Conservation (phyloP, 2,797 vertebrate species). For the Enteromius argenteus region DNA sequence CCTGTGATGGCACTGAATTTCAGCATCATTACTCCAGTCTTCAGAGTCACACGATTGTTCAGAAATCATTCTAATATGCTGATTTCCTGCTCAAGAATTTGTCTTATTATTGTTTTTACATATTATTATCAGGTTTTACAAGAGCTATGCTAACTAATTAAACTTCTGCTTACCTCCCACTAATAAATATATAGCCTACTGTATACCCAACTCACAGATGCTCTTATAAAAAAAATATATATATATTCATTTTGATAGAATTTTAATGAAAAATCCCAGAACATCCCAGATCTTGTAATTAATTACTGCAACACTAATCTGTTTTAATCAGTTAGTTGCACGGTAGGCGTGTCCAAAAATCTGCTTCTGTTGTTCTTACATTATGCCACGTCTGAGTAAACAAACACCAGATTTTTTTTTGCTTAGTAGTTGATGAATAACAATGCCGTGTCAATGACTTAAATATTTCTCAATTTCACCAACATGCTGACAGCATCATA, state of each 20-base stretch:
- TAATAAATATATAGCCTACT: background rate
- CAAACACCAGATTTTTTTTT: background rate
- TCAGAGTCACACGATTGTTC: no score
- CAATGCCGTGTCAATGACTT: constrained; percentile 2
- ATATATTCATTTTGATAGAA: constrained; percentile 10
- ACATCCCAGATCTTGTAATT: constrained; percentile 4
- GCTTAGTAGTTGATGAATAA: constrained; percentile 20
- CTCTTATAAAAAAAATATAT: background rate
- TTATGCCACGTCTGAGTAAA: constrained; percentile 27
- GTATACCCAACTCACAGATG: no score
- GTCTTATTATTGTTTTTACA: no score
- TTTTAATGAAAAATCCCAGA: constrained; percentile 5
- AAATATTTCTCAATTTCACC: constrained; percentile 7
- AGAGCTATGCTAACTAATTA: no score
- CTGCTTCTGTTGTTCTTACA: constrained; percentile 32
- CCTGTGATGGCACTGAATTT: no score
- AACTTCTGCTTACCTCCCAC: background rate
- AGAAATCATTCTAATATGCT: no score
- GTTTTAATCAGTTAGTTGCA: constrained; percentile 30
- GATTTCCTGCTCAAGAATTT: no score
- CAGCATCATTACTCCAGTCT: no score
- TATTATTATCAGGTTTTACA: no score
- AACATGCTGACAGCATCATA: background rate
- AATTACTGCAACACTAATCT: constrained; percentile 11
- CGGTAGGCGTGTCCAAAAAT: constrained; percentile 6